Conservation (phyloP, 2,888 invertebrate genomes). For the Eurytoma californica region DNA sequence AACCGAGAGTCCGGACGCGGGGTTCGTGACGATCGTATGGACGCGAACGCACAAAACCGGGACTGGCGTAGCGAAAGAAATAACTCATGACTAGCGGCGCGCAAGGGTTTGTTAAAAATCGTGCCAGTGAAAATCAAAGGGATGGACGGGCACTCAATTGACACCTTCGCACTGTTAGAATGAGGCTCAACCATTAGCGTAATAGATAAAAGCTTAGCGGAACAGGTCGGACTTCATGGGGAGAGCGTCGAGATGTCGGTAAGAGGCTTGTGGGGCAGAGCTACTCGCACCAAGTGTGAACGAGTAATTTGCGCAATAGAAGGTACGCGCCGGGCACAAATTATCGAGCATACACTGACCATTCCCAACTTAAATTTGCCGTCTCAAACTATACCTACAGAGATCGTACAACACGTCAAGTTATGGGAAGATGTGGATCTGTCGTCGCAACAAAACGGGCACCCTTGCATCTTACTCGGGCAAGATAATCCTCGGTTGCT, state of each 20-base stretch:
- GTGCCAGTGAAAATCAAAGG: background rate
- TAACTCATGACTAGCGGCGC: background rate
- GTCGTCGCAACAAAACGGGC: background rate
- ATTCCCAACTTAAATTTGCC: background rate
- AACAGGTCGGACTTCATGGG: background rate
- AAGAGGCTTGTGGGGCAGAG: background rate
- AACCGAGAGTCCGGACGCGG: too few relatives aligned
- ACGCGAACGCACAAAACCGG: too few relatives aligned
- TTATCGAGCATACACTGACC: background rate
- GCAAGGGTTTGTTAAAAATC: background rate
- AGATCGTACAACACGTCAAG: background rate
- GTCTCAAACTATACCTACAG: background rate
- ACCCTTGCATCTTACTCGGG: slow-evolving; percentile 6
- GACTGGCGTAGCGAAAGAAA: too few relatives aligned
- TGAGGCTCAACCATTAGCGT: background rate
- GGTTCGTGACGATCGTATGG: too few relatives aligned
- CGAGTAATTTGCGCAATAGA: background rate
- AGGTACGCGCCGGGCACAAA: background rate
- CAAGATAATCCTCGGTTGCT: slow-evolving; percentile 24
- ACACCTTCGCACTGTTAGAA: background rate
- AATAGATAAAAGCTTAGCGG: background rate
- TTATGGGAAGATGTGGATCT: background rate
- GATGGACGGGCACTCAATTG: background rate
- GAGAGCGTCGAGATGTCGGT: background rate
- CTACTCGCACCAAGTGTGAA: background rate